phyloP scores from a whole-genome alignment of 2,888 invertebrate genomes.

The Zelleria hepariella region DNA sequence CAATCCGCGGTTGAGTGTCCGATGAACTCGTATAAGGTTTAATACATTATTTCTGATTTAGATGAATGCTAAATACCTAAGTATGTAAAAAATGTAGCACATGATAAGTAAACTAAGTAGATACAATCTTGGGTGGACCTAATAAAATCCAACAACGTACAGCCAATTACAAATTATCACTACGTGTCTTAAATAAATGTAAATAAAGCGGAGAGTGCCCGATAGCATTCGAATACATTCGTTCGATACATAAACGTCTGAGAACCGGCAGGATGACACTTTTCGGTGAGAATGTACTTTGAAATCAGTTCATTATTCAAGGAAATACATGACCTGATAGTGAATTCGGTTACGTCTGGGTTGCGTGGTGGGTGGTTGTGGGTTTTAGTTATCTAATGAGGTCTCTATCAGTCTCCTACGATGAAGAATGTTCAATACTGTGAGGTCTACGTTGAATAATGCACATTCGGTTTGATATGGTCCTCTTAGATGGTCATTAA shows the following conservation, averaged over 20 bases:
- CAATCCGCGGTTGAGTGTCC: too few species aligned
- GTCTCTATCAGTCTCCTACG: too few species aligned
- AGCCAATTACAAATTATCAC: background rate
- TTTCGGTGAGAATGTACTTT: slow-evolving; percentile 45
- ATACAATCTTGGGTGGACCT: background rate
- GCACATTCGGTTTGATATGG: too few species aligned
- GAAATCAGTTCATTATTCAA: background rate
- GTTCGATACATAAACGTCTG: slow-evolving; percentile 18
- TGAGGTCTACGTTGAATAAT: background rate
- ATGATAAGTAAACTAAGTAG: background rate
- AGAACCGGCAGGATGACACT: slow-evolving; percentile 34
- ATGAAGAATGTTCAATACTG: too few species aligned
- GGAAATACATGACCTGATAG: background rate
- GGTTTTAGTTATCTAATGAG: background rate
- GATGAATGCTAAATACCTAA: too few species aligned
- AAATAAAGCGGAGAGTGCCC: background rate
- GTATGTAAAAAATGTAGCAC: too few species aligned
- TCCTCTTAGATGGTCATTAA: too few species aligned
- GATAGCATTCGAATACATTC: slow-evolving; percentile 1
- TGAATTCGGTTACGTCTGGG: background rate
- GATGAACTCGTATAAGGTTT: too few species aligned
- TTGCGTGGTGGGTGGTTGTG: background rate
- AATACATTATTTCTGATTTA: too few species aligned
- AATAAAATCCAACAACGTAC: slow-evolving; percentile 3
- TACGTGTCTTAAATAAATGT: slow-evolving; percentile 1